A percentile compares a stretch with the other conserved stretches of the same genome.
These are phyloP conservation scores for Pseudolycoriella hygida DNA, from an alignment of 2,888 invertebrate genomes.

Conservation along the genomic window DNA sequence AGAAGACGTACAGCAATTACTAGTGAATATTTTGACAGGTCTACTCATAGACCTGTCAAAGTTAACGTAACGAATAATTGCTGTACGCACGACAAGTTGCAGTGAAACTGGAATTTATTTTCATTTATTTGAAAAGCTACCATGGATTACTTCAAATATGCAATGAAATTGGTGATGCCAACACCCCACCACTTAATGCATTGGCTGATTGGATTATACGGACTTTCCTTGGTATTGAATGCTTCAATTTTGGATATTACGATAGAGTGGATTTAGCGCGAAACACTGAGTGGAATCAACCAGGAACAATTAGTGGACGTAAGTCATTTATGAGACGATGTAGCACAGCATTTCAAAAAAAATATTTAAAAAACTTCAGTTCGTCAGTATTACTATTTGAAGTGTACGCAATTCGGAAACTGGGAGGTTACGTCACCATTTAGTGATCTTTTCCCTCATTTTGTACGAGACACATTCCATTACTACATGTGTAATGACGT, in stretches of 20 bases:
- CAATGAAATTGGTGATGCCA: background rate
- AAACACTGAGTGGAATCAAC: background rate
- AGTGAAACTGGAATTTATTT: too few species aligned
- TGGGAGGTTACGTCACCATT: background rate
- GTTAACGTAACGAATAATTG: too few species aligned
- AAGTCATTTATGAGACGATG: too few species aligned
- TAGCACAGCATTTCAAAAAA: background rate
- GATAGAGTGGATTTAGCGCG: background rate
- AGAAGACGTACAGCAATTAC: too few species aligned
- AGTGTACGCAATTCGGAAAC: background rate
- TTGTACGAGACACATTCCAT: background rate
- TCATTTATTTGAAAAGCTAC: background rate
- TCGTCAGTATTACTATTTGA: background rate
- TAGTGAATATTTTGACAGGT: too few species aligned
- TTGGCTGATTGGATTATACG: background rate
- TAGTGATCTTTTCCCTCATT: background rate
- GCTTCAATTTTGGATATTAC: background rate
- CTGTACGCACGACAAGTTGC: too few species aligned
- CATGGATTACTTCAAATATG: background rate
- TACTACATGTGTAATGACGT: background rate
- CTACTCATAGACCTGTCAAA: too few species aligned
- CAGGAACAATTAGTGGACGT: slow-evolving; percentile 1
- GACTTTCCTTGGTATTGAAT: background rate
- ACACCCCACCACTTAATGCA: background rate
- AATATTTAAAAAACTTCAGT: background rate